Percentiles rank a stretch among this genome's conserved stretches.
Conservation (phyloP, 2,797 vertebrate species). For the Esox lucius region DNA sequence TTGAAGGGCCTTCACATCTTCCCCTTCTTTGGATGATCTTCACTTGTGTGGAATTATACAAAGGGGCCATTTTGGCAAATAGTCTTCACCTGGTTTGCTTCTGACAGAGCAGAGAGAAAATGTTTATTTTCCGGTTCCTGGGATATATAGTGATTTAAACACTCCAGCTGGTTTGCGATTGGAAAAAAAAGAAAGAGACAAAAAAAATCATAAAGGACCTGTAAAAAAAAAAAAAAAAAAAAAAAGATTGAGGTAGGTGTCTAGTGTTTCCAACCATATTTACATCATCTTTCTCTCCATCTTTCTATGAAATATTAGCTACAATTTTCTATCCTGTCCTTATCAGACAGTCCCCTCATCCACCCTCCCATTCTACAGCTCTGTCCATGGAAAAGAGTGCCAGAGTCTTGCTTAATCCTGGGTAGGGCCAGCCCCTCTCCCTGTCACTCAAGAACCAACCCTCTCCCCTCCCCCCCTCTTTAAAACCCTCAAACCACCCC, state of each 20-base stretch:
- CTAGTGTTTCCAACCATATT: conserved; percentile 73
- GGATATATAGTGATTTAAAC: conserved; percentile 68
- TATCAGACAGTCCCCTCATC: conserved; percentile 48
- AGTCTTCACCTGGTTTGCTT: conserved; percentile 66
- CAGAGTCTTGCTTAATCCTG: conserved; percentile 77
- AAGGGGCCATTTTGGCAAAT: conserved; percentile 64
- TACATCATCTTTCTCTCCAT: conserved; percentile 64
- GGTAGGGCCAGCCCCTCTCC: conserved; percentile 75
- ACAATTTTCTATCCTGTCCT: conserved; percentile 59
- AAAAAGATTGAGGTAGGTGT: conserved; percentile 85
- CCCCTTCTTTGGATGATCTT: conserved; percentile 63
- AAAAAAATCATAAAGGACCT: conserved; percentile 75
- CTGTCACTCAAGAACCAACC: conserved; percentile 51
- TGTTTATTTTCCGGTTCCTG: conserved; percentile 67
- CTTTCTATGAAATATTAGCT: conserved; percentile 54
- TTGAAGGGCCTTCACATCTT: conserved; percentile 61
- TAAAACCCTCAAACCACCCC: conserved; percentile 42
- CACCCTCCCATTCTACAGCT: conserved; percentile 44
- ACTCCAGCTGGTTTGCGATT: conserved; percentile 66
- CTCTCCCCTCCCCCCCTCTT: conserved; percentile 22
- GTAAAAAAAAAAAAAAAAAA: conserved; percentile 69
- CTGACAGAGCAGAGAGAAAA: conserved; percentile 68
- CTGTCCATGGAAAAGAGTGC: conserved; percentile 78
- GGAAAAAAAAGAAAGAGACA: conserved; percentile 72
- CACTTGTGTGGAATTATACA: conserved; percentile 77